A percentile compares a stretch with the other conserved stretches of the same genome.
phyloP scores from a whole-genome alignment of 1,140 invertebrate species.

The Pseudomyrmex dendroicus region DNA sequence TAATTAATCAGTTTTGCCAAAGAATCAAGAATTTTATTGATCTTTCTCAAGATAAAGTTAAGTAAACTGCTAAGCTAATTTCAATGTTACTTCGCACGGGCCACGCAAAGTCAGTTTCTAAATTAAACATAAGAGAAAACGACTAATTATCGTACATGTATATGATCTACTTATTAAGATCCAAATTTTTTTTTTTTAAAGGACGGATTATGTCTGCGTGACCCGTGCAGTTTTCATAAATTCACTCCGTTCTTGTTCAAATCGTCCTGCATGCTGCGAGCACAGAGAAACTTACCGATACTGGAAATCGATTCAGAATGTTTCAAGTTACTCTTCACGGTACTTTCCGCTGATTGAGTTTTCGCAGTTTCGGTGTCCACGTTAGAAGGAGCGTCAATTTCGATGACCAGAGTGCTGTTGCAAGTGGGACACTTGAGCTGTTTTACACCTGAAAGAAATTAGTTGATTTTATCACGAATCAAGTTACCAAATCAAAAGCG shows the following conservation, averaged over 20 bases:
- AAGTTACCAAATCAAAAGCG: neutral
- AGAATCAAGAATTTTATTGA: neutral
- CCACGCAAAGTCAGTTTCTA: neutral
- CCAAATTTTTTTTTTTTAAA: neutral
- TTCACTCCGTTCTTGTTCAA: neutral
- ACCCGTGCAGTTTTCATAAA: neutral
- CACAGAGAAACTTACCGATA: constrained; percentile 77
- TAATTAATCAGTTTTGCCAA: neutral
- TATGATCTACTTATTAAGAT: neutral
- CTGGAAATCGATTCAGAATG: constrained; percentile 82
- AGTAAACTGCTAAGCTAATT: constrained; percentile 14
- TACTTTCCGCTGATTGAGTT: constrained; percentile 51
- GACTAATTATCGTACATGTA: no score
- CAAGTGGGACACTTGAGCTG: constrained; percentile 86
- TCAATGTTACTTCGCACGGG: constrained; percentile 27
- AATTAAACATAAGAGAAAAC: no score
- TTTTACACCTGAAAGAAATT: constrained; percentile 73
- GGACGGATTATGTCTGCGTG: neutral
- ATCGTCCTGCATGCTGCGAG: constrained; percentile 16
- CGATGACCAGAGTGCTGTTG: constrained; percentile 86
- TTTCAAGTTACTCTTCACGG: constrained; percentile 65
- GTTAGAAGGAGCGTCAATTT: constrained; percentile 81
- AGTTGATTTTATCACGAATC: constrained; percentile 6
- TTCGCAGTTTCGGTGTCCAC: constrained; percentile 59
- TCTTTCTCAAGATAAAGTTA: neutral